These are phyloP conservation scores for Drosophila melanosoma DNA, from an alignment of 2,888 invertebrate genomes.

Conservation along the genomic window DNA sequence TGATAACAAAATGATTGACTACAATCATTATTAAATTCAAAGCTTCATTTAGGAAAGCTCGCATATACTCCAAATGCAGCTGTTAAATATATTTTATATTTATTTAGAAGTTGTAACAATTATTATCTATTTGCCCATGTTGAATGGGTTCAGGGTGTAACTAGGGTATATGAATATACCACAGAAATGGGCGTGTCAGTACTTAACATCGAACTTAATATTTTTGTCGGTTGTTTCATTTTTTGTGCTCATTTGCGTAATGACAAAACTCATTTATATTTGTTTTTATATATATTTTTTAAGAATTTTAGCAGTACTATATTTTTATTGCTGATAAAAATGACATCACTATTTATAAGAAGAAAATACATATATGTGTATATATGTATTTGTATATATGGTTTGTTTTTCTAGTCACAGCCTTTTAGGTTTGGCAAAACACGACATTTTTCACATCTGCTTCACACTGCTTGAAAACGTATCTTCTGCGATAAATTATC, in stretches of 20 bases:
- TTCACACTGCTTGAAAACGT: slow-evolving; percentile 32
- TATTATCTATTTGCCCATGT: neutral
- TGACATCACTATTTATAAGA: neutral
- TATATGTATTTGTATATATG: neutral
- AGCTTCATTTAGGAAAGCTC: neutral
- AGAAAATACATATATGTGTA: neutral
- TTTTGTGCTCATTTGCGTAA: neutral
- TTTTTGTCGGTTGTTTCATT: neutral
- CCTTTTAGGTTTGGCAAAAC: slow-evolving; percentile 16
- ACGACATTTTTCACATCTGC: slow-evolving; percentile 23
- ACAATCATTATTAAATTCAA: neutral
- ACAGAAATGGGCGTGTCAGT: neutral
- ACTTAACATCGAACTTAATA: neutral
- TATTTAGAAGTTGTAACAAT: neutral
- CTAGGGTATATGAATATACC: neutral
- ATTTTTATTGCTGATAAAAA: neutral
- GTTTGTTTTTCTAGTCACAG: neutral
- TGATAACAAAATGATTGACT: slow-evolving; percentile 20
- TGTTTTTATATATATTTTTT: neutral
- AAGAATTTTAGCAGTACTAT: neutral
- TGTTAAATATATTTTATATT: neutral
- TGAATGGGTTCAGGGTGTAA: neutral
- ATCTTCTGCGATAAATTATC: slow-evolving; percentile 40
- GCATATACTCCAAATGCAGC: neutral
- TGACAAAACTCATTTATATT: neutral